Percentiles rank a stretch among this genome's conserved stretches.
These are phyloP conservation scores for Pogonus chalceus DNA, from an alignment of 1,140 invertebrate species.

Conservation along the genomic window DNA sequence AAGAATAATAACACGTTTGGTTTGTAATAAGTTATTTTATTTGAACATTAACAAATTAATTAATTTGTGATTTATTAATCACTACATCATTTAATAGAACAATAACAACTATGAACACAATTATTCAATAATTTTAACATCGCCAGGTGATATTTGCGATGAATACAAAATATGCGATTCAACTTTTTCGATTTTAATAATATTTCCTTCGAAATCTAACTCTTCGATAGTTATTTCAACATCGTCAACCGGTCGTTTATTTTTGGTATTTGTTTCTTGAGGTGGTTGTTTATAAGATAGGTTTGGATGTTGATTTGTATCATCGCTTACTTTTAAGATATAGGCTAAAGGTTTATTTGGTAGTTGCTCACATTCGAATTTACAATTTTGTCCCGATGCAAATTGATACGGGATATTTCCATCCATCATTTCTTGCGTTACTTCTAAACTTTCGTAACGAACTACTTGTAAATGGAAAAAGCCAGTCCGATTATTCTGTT, in stretches of 20 bases:
- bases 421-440: conserved; percentile 49
- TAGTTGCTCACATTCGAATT: background rate
- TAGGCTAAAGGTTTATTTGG: conserved; percentile 25
- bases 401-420: conserved; percentile 13
- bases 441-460: conserved; percentile 67
- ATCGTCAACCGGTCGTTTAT: conserved; percentile 23
- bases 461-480: conserved; percentile 63
- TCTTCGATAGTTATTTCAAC: conserved; percentile 43
- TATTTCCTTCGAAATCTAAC: conserved; percentile 41
- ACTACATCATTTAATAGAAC: no score
- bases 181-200: conserved; percentile 37
- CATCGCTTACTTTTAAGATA: conserved; percentile 31
- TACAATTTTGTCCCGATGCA: conserved; percentile 17
- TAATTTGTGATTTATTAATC: no score
- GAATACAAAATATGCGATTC: no score
- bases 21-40: no score
- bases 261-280: conserved; percentile 32
- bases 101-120: no score
- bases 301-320: conserved; percentile 31
- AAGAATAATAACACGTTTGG: no score
- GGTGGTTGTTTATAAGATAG: conserved; percentile 25
- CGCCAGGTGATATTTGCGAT: no score
- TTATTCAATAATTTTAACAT: no score
- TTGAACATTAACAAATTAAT: no score
- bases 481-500: conserved; percentile 56